Evolutionary conservation across 1,140 invertebrate species (phyloP).

Genomic region (Limonius californicus): DNA sequence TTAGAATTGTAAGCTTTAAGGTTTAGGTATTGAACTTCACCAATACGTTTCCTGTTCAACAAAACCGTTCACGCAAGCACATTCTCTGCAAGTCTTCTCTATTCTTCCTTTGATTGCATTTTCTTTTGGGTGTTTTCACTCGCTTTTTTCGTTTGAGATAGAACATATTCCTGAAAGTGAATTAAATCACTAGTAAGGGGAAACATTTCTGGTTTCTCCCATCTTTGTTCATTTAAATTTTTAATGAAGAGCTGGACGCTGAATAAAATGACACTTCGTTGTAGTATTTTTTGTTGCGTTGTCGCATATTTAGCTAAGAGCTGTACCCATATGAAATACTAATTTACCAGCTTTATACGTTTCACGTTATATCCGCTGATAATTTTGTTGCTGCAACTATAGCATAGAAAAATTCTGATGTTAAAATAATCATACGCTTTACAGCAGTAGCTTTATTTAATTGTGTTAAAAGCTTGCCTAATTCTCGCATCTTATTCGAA

Average conservation of each 20-base stretch:
- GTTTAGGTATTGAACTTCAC: no score
- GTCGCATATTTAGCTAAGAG: conserved; percentile 28
- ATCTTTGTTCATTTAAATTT: no score
- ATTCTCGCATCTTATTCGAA: conserved; percentile 32
- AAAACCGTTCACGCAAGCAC: conserved; percentile 1
- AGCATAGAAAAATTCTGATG: conserved; percentile 29
- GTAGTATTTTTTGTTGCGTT: conserved; percentile 23
- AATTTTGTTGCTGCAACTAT: conserved; percentile 27
- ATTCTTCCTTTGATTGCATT: not conserved
- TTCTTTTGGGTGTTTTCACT: no score
- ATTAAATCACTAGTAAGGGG: no score
- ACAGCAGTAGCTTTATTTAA: conserved; percentile 14
- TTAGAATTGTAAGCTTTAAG: no score
- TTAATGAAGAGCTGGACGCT: no score
- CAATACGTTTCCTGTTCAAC: no score
- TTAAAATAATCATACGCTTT: conserved; percentile 16
- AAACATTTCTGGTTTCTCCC: no score
- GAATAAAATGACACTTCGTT: conserved; percentile 18
- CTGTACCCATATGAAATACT: conserved; percentile 28
- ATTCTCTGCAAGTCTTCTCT: not conserved
- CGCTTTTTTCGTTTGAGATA: conserved; percentile 1
- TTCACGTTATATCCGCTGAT: conserved; percentile 26
- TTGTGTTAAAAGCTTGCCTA: conserved; percentile 25
- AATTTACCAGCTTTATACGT: conserved; percentile 13
- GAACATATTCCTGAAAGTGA: conserved; percentile 21